Percentiles rank a stretch among this genome's conserved stretches.
Evolutionary conservation across 2,113 vertebrate species (phyloP).

Genomic region (Dunckerocampus dactyliophorus): DNA sequence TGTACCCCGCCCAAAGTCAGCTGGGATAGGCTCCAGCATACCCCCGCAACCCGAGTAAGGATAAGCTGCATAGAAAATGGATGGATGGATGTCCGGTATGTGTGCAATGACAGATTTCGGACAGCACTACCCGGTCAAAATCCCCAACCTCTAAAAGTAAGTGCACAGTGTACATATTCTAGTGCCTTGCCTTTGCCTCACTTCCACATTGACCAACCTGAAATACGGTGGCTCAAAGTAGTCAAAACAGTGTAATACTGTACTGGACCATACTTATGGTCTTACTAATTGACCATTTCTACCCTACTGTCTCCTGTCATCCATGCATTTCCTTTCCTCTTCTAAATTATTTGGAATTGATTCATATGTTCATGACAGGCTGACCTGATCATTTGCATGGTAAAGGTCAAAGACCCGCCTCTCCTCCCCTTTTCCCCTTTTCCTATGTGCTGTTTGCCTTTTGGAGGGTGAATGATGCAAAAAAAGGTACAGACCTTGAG

Average conservation of each 20-base stretch:
- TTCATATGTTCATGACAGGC: background rate
- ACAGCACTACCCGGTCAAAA: too few species aligned
- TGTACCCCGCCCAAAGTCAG: too few species aligned
- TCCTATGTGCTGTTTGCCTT: conserved; percentile 46
- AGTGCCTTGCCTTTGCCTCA: background rate
- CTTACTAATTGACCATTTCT: too few species aligned
- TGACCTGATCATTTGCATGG: background rate
- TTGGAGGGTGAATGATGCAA: conserved; percentile 60
- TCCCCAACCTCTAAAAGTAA: too few species aligned
- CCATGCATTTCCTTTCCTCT: too few species aligned
- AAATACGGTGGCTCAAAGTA: background rate
- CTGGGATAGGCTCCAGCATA: too few species aligned
- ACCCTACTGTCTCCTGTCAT: too few species aligned
- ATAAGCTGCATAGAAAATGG: too few species aligned
- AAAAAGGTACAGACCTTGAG: conserved; percentile 63
- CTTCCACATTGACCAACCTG: background rate
- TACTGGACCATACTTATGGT: background rate
- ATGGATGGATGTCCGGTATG: too few species aligned
- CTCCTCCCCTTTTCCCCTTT: background rate
- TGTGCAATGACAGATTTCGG: too few species aligned
- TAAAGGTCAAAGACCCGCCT: background rate
- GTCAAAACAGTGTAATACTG: background rate
- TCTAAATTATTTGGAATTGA: background rate
- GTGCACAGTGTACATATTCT: too few species aligned
- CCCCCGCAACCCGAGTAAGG: too few species aligned